Evolutionary conservation across 2,888 invertebrate genomes (phyloP).

Genomic region (Meloe dianella): DNA sequence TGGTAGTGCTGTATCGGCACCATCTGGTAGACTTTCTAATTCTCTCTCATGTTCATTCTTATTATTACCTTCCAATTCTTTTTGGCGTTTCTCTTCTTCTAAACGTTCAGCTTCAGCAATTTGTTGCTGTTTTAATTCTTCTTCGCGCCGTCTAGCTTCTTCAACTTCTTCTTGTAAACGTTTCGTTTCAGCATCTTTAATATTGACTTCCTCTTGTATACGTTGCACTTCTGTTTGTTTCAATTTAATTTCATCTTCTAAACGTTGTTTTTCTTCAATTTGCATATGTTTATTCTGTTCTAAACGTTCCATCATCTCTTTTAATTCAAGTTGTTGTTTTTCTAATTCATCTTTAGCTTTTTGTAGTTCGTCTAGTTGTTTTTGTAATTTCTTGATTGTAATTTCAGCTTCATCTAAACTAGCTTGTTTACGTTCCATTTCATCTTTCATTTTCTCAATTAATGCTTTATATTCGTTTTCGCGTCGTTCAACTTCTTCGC

Average conservation of each 20-base stretch:
- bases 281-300: constrained; percentile 93
- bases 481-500: constrained; percentile 93
- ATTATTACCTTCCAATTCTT: constrained; percentile 34
- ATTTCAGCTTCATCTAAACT: constrained; percentile 80
- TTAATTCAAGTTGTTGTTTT: constrained; percentile 81
- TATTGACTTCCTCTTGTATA: constrained; percentile 50
- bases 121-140: constrained; percentile 43
- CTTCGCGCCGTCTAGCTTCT: constrained; percentile 46
- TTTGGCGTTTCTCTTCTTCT: constrained; percentile 38
- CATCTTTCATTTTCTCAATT: constrained; percentile 86
- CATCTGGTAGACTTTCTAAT: constrained; percentile 47
- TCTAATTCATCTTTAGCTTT: constrained; percentile 89
- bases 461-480: constrained; percentile 94
- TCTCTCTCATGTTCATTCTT: constrained; percentile 33
- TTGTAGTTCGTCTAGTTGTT: constrained; percentile 87
- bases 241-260: constrained; percentile 84
- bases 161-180: constrained; percentile 54
- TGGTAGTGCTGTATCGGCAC: constrained; percentile 49
- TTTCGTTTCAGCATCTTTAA: constrained; percentile 51
- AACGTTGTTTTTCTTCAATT: constrained; percentile 77
- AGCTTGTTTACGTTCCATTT: constrained; percentile 84
- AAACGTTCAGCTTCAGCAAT: constrained; percentile 40
- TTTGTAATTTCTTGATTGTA: constrained; percentile 82
- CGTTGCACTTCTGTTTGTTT: constrained; percentile 69
- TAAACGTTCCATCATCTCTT: constrained; percentile 87